Conservation (phyloP, 2,797 vertebrate genomes). For the Spea hammondii region DNA sequence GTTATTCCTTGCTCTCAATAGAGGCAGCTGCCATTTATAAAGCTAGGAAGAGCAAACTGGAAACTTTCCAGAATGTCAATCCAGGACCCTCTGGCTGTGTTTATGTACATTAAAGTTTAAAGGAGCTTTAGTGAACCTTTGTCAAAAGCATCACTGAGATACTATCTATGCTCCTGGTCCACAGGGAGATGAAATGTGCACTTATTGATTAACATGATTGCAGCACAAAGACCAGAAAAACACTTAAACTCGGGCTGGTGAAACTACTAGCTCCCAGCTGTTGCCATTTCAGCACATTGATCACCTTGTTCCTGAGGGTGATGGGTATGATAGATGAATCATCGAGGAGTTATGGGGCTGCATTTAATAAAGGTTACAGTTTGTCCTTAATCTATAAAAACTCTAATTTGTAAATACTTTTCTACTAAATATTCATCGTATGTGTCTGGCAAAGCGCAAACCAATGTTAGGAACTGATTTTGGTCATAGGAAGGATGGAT, state of each 20-base stretch:
- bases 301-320: neutral
- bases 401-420: no score
- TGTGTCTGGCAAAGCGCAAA: no score
- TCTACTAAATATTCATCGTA: no score
- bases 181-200: conserved; percentile 45
- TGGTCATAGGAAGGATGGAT: no score
- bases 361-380: no score
- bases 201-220: conserved; percentile 46
- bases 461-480: no score
- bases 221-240: conserved; percentile 21
- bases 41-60: conserved; percentile 54
- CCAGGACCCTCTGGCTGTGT: conserved; percentile 51
- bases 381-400: no score
- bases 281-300: neutral
- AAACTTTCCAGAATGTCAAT: conserved; percentile 60
- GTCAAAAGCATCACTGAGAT: conserved; percentile 49
- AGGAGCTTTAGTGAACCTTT: conserved; percentile 47
- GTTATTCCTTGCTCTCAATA: conserved; percentile 17
- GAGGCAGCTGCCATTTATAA: conserved; percentile 61
- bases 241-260: conserved; percentile 25
- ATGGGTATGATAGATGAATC: neutral
- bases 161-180: conserved; percentile 30
- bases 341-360: no score
- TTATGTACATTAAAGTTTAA: conserved; percentile 44
- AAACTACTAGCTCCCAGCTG: neutral